A percentile compares a stretch with the other conserved stretches of the same genome.
phyloP scores from a whole-genome alignment of 2,113 vertebrate genomes.

The Xenotilapia leptura region DNA sequence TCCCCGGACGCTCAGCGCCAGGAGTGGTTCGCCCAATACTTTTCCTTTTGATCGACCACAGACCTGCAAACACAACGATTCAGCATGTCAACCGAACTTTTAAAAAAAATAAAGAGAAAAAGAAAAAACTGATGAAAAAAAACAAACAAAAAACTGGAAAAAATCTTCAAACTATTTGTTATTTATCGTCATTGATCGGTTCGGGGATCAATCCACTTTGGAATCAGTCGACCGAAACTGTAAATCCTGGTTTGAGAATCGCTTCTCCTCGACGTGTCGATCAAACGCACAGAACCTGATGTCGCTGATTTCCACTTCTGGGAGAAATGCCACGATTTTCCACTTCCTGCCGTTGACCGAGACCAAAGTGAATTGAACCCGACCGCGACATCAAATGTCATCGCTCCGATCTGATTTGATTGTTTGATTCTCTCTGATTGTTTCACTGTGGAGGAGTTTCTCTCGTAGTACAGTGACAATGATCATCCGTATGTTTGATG shows the following conservation, averaged over 20 bases:
- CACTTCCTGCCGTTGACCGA: conserved; percentile 12
- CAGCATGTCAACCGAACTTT: conserved; percentile 82
- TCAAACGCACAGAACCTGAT: conserved; percentile 15
- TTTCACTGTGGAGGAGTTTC: conserved; percentile 68
- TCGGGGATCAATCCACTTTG: conserved; percentile 23
- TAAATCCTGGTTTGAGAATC: not conserved
- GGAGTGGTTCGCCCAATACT: conserved; percentile 98
- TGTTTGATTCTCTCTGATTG: conserved; percentile 58
- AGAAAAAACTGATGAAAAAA: not conserved
- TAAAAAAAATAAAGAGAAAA: not conserved
- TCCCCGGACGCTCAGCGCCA: conserved; percentile 90
- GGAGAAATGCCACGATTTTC: not conserved
- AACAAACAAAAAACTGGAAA: conserved; percentile 3
- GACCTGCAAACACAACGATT: conserved; percentile 58
- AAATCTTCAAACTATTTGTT: conserved; percentile 55
- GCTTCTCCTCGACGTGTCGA: not conserved
- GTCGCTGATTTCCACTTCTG: conserved; percentile 26
- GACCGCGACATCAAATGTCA: conserved; percentile 6
- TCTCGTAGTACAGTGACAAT: conserved; percentile 71
- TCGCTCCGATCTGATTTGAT: conserved; percentile 42
- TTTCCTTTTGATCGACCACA: conserved; percentile 90
- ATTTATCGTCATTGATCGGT: conserved; percentile 52
- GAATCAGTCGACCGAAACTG: conserved; percentile 1
- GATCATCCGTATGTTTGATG: conserved; percentile 68
- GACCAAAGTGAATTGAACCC: conserved; percentile 8